Base-by-base conservation (phyloP, 2,797 vertebrate genomes). In the Bovichtus variegatus region DNA sequence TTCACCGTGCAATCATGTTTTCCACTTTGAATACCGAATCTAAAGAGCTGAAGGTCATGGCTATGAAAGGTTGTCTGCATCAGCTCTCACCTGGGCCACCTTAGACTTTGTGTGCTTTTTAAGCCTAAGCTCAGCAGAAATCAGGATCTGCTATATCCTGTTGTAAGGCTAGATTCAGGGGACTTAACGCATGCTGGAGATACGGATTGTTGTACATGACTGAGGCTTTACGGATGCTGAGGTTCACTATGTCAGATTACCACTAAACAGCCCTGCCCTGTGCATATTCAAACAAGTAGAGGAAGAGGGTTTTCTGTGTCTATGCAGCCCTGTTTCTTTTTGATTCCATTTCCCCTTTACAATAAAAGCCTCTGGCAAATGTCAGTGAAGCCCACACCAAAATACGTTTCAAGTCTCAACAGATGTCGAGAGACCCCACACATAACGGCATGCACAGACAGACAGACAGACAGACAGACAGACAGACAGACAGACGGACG, bases 21-120 rank as follows among this genome's bases (percentile, higher is more conserved):
- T 64, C 47, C 46, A 50, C 49, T 83, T 61, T 74, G 41, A 83
- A 76, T 40, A 38, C 47, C 0, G 9, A 31, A 78, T 82, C 38
- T 34, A 23, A 77, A 79, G 47, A 55, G 78, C 49, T 69, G 65
- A 86, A 77, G 70, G 84, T 84, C 31, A 62, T 0, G 13, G 27
- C 16, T 10, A 67, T 49, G 49, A 58, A 46, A 68, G 34, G 41
- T 50, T 36, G 34, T 59, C 60, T 36, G 58, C 27, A 21, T 69
- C 50, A 15, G 29, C 40, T 12, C 27, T 67, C 61, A 73, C 43
- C 50, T 8, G 1, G 6, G 36, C 31, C 3, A 36, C 53, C 41
- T 51, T 47, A 1, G 55, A 25, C 8, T 61, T 7, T n/a, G 9
- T 29, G 5, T 4, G 0, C 21, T 23, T n/a, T n/a, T n/a, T n/a